Evolutionary conservation across 1,140 invertebrate genomes (phyloP), one percentile per base, ranked within the genome.

Genomic region (Scaptodrosophila lebanonensis): DNA sequence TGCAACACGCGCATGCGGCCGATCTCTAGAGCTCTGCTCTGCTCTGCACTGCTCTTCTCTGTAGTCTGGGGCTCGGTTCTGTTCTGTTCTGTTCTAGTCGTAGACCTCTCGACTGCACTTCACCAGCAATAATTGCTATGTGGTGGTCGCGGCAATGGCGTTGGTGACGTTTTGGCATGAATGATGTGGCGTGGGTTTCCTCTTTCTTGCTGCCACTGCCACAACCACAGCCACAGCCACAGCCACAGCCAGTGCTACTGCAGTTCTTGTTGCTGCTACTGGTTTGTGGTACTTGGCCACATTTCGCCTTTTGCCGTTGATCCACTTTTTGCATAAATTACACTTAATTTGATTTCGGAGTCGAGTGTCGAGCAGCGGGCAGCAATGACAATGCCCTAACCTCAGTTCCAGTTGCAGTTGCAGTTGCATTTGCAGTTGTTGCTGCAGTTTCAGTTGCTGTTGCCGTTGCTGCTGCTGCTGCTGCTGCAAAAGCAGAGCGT

Each of bases 141-240:
- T 65, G 71, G 64, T 67, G 51, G 66, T 65, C 62, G 29, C 29
- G 20, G 11, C 35, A 13, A 27, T 54, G 20, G 42, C 18, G 15
- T 45, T 57, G 50, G 69, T 60, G 66, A 65, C 58, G 70, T 56
- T 70, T 63, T 83, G 70, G 66, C 77, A 71, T 83, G 76, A 83
- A 61, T 83, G 76, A 83, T 83, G 77, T 83, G 76, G 76, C 77
- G 76, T 83, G 76, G 76, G 76, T 47, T 83, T 83, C 66, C 76
- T 70, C 44, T 25, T 8, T 39, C 5, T 7, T 54, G 49, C 33
- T 25, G 49, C 53, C 44, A 57, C 35, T 50, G 33, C n/a, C n/a
- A n/a, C n/a, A n/a, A n/a, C n/a, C n/a, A n/a, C n/a, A n/a, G 53
- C 44, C 40, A 42, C 56, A 33, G 42, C 29, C 20, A 12, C 20